Base-by-base conservation (phyloP, 2,797 vertebrate species). In the Geotrypetes seraphini region DNA sequence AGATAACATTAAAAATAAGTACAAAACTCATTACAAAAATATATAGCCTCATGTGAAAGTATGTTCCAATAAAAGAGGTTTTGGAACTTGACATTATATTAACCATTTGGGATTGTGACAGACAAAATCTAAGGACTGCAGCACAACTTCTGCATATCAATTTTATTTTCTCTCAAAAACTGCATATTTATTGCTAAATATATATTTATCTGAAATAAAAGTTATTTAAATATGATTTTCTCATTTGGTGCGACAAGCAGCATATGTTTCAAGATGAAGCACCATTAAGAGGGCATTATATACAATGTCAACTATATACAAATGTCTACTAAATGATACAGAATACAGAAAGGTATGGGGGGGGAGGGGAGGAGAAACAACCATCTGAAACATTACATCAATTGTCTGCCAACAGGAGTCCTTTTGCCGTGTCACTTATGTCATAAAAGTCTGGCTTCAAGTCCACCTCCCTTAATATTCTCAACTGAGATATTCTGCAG, bases 1-100 rank as follows among this genome's bases (percentile, higher is more conserved):
- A 83, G 72, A 66, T 75, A 63, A 74, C 74, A 73, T 72, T 78
- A 75, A 85, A 88, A 90, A 88, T 74, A 88, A 90, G 69, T 87
- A 88, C 78, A 89, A 89, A 88, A 85, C 72, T 84, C 69, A 83
- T 91, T 90, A 91, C 81, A 87, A 91, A 93, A 94, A 91, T 87
- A 92, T 83, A 88, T 86, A 89, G 85, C 89, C 87, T 91, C 85
- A 84, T 88, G 88, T 81, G 88, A 85, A 90, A 86, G 78, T 81
- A 71, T 41, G 84, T 85, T 82, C 82, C 79, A 86, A 83, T 60
- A 61, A 66, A 83, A 82, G 84, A 80, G 83, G 88, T 80, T 83
- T 73, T 81, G 80, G 78, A 84, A 83, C 77, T 67, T 78, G 78
- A 82, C 78, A 78, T 71, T 68, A 62, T 67, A 71, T 47, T 59